Evolutionary conservation across 2,888 invertebrate species (phyloP), one percentile per base, ranked within the genome.

Genomic region (Sepioteuthis lessoniana): DNA sequence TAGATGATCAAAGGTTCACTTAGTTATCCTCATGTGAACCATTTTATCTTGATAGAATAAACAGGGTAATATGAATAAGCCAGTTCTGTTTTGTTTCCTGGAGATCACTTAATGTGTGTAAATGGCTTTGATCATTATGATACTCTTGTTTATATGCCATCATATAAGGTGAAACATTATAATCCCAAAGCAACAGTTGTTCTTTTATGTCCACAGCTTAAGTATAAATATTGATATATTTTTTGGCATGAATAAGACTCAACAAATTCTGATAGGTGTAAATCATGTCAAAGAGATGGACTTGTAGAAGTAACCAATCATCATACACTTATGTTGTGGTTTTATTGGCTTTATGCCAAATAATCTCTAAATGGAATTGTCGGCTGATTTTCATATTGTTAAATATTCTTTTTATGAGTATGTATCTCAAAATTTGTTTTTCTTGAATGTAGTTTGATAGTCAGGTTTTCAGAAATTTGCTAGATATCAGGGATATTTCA

Each of bases 181-280:
- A 76, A n/a, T n/a, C 76, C 76, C 76, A 76, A 76, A 76, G 76
- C 76, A 76, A 76, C n/a, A 16, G 35, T 35, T 76, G 76, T 76
- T 76, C n/a, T 76, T 76, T 76, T 35, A 21, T 76, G 35, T 76
- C 76, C 76, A 76, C 76, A 76, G 76, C 76, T 76, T 76, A 16
- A 76, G n/a, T 76, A 76, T 76, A 76, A 76, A 76, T 76, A 76
- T 76, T 35, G 35, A 76, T 76, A 35, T 76, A 76, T n/a, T 76
- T 76, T 76, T 76, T 76, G 76, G 76, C 76, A n/a, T 35, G 76
- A 76, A n/a, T 76, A 76, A 76, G 76, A 76, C 13, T 76, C 76
- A 76, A 76, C 25, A 76, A 76, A 76, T 76, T n/a, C n/a, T 76
- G 76, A 76, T n/a, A 76, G 35, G 76, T 76, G 76, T 76, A 76